phyloP scores from a whole-genome alignment of 1,140 invertebrate species.

The Ips typographus region DNA sequence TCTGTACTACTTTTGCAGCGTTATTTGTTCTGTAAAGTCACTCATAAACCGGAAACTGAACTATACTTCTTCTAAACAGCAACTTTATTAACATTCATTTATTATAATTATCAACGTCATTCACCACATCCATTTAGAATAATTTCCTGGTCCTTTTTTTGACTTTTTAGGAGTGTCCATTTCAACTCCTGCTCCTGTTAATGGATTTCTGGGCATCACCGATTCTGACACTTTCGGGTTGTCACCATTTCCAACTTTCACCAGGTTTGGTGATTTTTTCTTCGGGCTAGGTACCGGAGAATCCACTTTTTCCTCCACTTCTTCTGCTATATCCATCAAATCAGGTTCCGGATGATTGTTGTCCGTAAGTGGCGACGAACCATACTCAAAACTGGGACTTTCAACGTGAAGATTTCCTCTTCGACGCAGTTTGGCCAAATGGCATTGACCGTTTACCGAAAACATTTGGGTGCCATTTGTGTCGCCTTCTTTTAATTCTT shows the following conservation, averaged over 20 bases:
- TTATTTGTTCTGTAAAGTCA: too few species aligned
- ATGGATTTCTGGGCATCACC: constrained; percentile 40
- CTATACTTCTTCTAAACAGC: too few species aligned
- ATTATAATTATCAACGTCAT: not conserved
- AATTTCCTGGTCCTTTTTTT: constrained; percentile 26
- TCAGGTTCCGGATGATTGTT: not conserved
- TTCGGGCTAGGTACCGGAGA: not conserved
- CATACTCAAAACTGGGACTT: constrained; percentile 35
- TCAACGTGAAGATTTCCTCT: constrained; percentile 27
- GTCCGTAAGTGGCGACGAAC: constrained; percentile 1
- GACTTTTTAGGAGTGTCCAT: constrained; percentile 31
- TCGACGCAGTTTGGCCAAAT: constrained; percentile 28
- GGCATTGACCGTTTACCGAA: constrained; percentile 41
- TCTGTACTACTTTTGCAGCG: too few species aligned
- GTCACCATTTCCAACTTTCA: not conserved
- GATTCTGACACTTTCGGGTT: constrained; percentile 25
- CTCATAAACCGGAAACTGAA: too few species aligned
- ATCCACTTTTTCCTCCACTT: constrained; percentile 16
- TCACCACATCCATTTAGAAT: constrained; percentile 39
- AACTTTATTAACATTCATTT: too few species aligned
- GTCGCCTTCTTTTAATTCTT: constrained; percentile 40
- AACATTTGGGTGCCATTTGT: constrained; percentile 43
- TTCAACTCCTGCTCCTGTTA: constrained; percentile 43
- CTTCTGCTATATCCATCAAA: constrained; percentile 12
- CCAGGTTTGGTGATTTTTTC: not conserved